Evolutionary conservation across 2,113 vertebrate species (phyloP).

Genomic region (Thalassarche chlororhynchos): DNA sequence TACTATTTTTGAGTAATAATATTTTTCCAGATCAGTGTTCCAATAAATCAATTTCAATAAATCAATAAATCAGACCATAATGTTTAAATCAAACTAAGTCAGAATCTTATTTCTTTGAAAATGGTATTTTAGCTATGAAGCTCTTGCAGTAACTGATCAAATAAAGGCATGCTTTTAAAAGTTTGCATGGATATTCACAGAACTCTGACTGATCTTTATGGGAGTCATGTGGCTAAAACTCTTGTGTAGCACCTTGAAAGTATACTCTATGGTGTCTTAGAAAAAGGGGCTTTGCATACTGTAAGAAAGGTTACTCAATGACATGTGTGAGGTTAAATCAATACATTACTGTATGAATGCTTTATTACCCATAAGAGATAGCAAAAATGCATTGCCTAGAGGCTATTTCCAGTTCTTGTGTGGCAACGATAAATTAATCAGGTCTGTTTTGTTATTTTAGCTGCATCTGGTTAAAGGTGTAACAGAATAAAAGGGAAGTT

Average conservation of each 20-base stretch:
- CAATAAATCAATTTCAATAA: neutral
- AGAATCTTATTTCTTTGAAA: neutral
- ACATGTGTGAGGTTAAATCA: slow-evolving; percentile 16
- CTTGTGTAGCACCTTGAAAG: neutral
- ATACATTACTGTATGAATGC: slow-evolving; percentile 4
- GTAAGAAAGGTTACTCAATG: neutral
- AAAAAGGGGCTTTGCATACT: neutral
- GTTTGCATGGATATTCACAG: neutral
- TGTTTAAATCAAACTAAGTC: neutral
- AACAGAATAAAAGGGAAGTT: neutral
- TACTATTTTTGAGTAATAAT: neutral
- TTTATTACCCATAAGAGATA: slow-evolving; percentile 43
- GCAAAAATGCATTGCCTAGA: slow-evolving; percentile 12
- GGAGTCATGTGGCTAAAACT: neutral
- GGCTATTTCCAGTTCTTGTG: slow-evolving; percentile 35
- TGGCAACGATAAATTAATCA: slow-evolving; percentile 41
- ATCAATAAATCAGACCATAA: neutral
- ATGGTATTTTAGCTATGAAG: neutral
- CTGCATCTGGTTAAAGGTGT: slow-evolving; percentile 26
- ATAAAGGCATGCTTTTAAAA: neutral
- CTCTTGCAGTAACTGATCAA: neutral
- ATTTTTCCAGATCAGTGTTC: neutral
- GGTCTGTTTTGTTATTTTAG: slow-evolving; percentile 39
- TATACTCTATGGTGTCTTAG: neutral
- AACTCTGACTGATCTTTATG: neutral